Percentiles rank a stretch among this genome's conserved stretches.
Evolutionary conservation across 92 coral and sea anemone genomes (phyloP).

Genomic region (Bergia puertoricense): DNA sequence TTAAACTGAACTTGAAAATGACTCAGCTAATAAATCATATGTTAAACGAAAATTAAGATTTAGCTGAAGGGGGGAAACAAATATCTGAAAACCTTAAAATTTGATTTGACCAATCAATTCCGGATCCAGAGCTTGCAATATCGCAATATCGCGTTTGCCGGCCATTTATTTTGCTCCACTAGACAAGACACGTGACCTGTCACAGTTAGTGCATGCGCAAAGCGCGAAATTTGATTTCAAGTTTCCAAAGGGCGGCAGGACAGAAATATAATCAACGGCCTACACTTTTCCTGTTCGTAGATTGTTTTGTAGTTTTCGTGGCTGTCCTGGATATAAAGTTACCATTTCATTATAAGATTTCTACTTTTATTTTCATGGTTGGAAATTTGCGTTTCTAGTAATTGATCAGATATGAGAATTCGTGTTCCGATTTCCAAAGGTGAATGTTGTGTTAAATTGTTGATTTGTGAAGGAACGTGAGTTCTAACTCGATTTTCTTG

Average conservation of each 20-base stretch:
- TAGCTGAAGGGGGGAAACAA: no score
- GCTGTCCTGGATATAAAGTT: background rate
- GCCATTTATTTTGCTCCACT: background rate
- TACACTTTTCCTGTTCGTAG: background rate
- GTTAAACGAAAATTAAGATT: no score
- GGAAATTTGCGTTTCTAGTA: background rate
- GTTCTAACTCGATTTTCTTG: background rate
- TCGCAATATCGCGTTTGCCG: background rate
- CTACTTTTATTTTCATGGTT: background rate
- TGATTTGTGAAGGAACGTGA: background rate
- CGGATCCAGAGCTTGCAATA: background rate
- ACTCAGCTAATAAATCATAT: no score
- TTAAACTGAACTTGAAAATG: no score
- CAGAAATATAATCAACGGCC: slow-evolving; percentile 14
- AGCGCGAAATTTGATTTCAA: slow-evolving; percentile 92
- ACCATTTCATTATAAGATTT: background rate
- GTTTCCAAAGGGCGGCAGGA: slow-evolving; percentile 17
- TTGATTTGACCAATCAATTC: no score
- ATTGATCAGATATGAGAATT: slow-evolving; percentile 16
- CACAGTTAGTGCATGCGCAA: slow-evolving; percentile 41
- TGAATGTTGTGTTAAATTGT: background rate
- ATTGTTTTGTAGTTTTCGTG: slow-evolving; percentile 3
- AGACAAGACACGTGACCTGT: slow-evolving; percentile 8
- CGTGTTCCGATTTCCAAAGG: slow-evolving; percentile 36
- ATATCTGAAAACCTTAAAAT: no score